Conservation (phyloP, 1,140 invertebrate genomes). For the Venustaconcha ellipsiformis region DNA sequence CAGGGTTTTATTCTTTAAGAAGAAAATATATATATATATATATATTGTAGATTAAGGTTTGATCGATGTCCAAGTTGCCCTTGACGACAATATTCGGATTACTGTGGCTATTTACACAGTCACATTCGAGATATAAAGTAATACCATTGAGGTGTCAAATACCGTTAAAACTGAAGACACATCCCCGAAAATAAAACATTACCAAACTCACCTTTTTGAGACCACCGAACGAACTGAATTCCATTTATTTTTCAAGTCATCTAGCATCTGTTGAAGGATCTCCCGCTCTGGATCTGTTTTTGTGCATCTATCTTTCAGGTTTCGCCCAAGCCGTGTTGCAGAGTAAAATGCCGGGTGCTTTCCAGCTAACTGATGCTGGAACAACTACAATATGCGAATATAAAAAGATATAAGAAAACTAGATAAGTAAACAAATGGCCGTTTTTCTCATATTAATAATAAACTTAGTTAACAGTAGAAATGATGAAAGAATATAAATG, state of each 20-base stretch:
- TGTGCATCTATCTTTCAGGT: constrained; percentile 93
- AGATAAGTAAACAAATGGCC: background rate
- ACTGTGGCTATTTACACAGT: too few relatives aligned
- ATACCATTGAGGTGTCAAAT: too few relatives aligned
- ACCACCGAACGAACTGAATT: constrained; percentile 93
- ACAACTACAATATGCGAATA: constrained; percentile 74
- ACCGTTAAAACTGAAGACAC: background rate
- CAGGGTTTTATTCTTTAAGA: too few relatives aligned
- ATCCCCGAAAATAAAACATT: background rate
- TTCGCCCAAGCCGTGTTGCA: constrained; percentile 93
- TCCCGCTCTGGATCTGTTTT: constrained; percentile 85
- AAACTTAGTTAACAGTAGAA: background rate
- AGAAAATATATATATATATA: too few relatives aligned
- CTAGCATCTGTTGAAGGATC: constrained; percentile 85
- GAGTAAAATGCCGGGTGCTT: constrained; percentile 92
- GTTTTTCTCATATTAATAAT: background rate
- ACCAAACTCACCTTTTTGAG: constrained; percentile 78
- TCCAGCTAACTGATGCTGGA: constrained; percentile 88
- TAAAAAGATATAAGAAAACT: background rate
- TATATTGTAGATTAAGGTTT: too few relatives aligned
- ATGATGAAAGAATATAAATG: background rate
- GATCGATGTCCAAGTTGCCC: too few relatives aligned
- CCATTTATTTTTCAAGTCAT: constrained; percentile 95
- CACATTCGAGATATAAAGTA: too few relatives aligned
- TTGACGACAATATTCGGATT: too few relatives aligned